Evolutionary conservation across 2,888 invertebrate genomes (phyloP).

Genomic region (Rhopalosiphum nymphaeae): DNA sequence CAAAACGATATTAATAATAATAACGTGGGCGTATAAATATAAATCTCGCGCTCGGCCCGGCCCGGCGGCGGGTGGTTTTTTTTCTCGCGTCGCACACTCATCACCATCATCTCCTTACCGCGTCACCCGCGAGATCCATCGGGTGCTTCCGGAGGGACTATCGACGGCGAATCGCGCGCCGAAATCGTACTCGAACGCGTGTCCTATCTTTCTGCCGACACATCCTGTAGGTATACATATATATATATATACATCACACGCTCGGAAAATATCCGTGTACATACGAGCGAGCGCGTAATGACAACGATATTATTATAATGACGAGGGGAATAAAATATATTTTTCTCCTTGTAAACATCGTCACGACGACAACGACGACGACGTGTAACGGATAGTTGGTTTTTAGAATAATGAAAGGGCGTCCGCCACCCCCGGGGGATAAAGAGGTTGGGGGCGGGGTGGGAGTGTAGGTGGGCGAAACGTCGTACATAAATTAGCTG

Average conservation of each 20-base stretch:
- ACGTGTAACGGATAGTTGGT: conserved; percentile 49
- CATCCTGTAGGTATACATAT: background rate
- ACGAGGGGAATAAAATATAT: conserved; percentile 35
- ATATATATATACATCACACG: background rate
- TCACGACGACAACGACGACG: background rate
- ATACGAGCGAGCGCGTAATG: background rate
- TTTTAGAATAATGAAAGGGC: conserved; percentile 62
- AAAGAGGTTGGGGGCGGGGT: background rate
- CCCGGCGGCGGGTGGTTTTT: background rate
- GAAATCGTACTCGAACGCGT: background rate
- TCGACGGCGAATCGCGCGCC: background rate
- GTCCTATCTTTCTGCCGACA: background rate
- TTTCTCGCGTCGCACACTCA: background rate
- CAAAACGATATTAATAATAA: background rate
- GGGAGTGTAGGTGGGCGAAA: background rate
- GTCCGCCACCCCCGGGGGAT: background rate
- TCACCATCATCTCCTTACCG: background rate
- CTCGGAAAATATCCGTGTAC: background rate
- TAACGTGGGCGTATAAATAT: background rate
- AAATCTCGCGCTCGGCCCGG: background rate
- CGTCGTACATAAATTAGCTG: conserved; percentile 55
- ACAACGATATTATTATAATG: conserved; percentile 2
- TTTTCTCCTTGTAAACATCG: conserved; percentile 28
- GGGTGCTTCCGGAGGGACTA: background rate
- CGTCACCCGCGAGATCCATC: background rate